Evolutionary conservation across 2,113 vertebrate species (phyloP).

Genomic region (Campylomormyrus numenius): DNA sequence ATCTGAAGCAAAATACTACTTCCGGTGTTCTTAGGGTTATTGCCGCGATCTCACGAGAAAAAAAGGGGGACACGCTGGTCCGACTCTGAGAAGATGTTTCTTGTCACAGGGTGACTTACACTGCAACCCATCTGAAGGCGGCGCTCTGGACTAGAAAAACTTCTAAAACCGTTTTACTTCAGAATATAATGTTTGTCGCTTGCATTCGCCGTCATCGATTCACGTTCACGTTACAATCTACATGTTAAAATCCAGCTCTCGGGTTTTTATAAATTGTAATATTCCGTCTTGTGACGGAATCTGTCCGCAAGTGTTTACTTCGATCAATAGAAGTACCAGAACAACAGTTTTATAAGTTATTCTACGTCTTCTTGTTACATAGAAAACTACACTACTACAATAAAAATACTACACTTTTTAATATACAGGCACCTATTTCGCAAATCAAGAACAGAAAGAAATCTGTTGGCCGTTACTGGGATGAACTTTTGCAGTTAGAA

Average conservation of each 20-base stretch:
- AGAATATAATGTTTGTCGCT: neutral
- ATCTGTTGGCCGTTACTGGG: neutral
- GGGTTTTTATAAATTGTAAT: neutral
- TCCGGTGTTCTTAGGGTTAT: neutral
- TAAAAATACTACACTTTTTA: neutral
- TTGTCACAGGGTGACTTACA: neutral
- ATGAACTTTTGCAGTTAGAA: neutral
- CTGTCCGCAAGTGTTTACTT: neutral
- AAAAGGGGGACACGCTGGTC: neutral
- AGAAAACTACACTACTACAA: neutral
- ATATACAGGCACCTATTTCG: neutral
- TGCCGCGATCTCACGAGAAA: neutral
- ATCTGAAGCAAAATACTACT: neutral
- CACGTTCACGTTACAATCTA: neutral
- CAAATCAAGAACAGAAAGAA: neutral
- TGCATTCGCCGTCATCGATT: neutral
- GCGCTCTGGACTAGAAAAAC: conserved; percentile 51
- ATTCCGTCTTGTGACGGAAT: neutral
- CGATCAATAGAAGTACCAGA: neutral
- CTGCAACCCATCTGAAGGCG: conserved; percentile 51
- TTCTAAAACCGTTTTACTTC: conserved; percentile 31
- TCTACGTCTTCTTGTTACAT: neutral
- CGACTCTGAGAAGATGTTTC: neutral
- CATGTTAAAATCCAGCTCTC: neutral
- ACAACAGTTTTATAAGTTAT: neutral